A percentile compares a stretch with the other conserved stretches of the same genome.
Evolutionary conservation across 2,113 vertebrate species (phyloP).

Genomic region (Formicarius rufipectus): DNA sequence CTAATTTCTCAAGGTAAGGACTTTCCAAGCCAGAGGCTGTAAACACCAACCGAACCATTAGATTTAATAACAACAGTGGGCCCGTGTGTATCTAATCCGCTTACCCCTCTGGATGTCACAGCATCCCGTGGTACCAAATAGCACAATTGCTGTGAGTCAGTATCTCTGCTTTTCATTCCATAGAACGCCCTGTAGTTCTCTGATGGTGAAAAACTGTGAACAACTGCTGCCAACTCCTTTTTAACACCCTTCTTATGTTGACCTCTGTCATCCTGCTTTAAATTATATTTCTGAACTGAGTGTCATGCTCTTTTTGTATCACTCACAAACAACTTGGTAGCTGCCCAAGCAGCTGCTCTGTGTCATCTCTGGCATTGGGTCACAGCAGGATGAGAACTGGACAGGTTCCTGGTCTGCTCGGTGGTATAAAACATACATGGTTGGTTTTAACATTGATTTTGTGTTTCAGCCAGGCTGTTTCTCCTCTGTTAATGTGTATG

Average conservation of each 20-base stretch:
- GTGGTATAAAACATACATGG: not conserved
- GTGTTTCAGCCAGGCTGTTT: not conserved
- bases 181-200: not conserved
- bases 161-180: not conserved
- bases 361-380: not conserved
- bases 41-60: not conserved
- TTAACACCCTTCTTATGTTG: not conserved
- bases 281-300: not conserved
- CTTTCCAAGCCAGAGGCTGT: not conserved
- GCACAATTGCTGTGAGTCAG: not conserved
- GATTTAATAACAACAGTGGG: not conserved
- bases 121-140: not conserved
- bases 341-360: conserved; percentile 12
- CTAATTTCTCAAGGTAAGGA: not conserved
- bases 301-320: not conserved
- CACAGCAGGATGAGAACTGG: not conserved
- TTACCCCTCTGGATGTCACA: not conserved
- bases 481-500: not conserved
- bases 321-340: not conserved
- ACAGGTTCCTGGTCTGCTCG: not conserved
- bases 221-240: conserved; percentile 22
- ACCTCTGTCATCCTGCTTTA: conserved; percentile 3
- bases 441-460: not conserved
- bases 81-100: not conserved
- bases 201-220: conserved; percentile 11